Base-by-base conservation (phyloP, 1,140 invertebrate species). In the Drosophila bocki region DNA sequence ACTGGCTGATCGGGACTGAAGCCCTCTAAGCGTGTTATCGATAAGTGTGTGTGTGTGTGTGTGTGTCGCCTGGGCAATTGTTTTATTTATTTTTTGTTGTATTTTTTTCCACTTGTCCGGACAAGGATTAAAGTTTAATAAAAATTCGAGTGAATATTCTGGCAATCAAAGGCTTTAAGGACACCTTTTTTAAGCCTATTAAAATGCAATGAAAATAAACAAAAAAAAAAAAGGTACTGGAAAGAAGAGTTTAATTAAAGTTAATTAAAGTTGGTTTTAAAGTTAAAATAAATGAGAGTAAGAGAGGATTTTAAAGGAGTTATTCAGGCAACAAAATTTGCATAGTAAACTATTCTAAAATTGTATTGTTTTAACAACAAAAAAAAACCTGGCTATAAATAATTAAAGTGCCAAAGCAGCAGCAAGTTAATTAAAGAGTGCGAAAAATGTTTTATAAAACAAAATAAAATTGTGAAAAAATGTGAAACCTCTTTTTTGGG, bases 1-100 rank as follows among this genome's bases (percentile, higher is more conserved):
- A 47, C 50, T 35, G 63, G 37, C 42, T 72, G 41, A 69, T 57
- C 62, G 53, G 67, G 48, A n/a, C 47, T 47, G 57, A 42, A 50
- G 32, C 35, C 47, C 33, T 51, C 60, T 53, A 71, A 61, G 74
- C 75, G 42, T 53, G 82, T 67, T 82, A 82, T 78, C 78, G 75
- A 78, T 86, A 75, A 70, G 69, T 78, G 58, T 37, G 44, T 45
- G 57, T 39, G 39, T 22, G 19, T 19, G 44, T 50, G 51, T 48
- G 32, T 9, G 17, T 54, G 33, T 22, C 44, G 51, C 44, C 41
- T n/a, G 51, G 51, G 7, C 69, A 58, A 59, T 62, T 47, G 51
- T 29, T 70, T 57, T 45, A 47, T 57, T 54, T 58, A 57, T 42
- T 11, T 48, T 5, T 29, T 54, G 35, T 11, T 37, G 5, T 3